phyloP scores from a whole-genome alignment of 1,140 invertebrate species.

The Leptinotarsa defecta region DNA sequence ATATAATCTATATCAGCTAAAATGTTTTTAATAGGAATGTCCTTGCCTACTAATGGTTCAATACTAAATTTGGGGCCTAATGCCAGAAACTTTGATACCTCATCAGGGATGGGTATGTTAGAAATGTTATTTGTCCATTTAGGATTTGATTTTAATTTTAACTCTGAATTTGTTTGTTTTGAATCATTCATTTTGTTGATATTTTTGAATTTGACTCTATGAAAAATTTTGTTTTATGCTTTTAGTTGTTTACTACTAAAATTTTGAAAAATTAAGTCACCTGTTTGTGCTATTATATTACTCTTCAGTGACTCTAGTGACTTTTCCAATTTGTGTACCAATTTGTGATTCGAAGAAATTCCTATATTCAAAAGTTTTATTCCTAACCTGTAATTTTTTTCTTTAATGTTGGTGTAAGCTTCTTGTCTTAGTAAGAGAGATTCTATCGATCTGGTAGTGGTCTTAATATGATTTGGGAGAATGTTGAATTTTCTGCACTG shows the following conservation, averaged over 20 bases:
- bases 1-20: too few species aligned
- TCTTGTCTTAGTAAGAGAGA: neutral
- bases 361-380: neutral
- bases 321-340: neutral
- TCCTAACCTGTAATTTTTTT: neutral
- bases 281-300: neutral
- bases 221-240: neutral
- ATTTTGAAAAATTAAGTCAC: neutral
- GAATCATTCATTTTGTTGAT: too few species aligned
- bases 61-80: neutral
- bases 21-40: too few species aligned
- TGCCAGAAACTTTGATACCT: neutral
- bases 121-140: too few species aligned
- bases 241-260: neutral
- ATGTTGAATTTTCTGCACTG: neutral
- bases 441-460: neutral
- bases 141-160: too few species aligned
- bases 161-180: too few species aligned
- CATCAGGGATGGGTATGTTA: neutral
- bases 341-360: neutral
- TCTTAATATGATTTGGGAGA: neutral
- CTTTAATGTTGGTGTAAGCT: neutral
- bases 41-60: neutral
- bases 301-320: neutral
- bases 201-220: neutral